phyloP scores from a whole-genome alignment of 2,888 invertebrate species.

The Drosophila robusta region DNA sequence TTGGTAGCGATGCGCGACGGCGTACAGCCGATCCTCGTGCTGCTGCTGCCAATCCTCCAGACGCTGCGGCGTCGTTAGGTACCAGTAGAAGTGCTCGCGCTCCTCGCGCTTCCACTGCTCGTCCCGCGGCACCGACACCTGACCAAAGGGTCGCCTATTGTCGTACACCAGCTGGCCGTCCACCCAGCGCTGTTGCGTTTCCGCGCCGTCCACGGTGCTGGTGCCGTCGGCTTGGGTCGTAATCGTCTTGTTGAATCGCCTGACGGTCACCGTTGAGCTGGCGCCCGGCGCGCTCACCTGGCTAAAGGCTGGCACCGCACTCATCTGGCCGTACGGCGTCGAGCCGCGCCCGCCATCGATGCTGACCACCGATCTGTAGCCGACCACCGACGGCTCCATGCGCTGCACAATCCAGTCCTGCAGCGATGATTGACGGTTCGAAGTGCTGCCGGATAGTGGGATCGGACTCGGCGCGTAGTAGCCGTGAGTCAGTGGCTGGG shows the following conservation, averaged over 20 bases:
- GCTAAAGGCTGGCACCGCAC: constrained; percentile 31
- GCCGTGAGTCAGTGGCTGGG: constrained; percentile 38
- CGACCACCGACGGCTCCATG: constrained; percentile 79
- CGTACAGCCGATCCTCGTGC: constrained; percentile 82
- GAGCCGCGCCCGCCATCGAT: constrained; percentile 46
- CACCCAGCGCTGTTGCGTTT: constrained; percentile 81
- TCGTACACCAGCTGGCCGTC: constrained; percentile 82
- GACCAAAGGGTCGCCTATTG: constrained; percentile 79
- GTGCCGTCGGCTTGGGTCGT: constrained; percentile 78
- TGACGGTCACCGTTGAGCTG: constrained; percentile 72
- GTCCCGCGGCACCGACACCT: constrained; percentile 70
- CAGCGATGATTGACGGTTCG: constrained; percentile 67
- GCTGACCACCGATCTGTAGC: constrained; percentile 80
- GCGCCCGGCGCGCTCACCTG: constrained; percentile 47
- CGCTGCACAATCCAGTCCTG: constrained; percentile 77
- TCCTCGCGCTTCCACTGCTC: constrained; percentile 84
- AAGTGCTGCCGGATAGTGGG: too few species aligned
- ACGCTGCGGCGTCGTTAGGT: constrained; percentile 70
- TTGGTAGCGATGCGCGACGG: constrained; percentile 76
- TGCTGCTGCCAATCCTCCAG: constrained; percentile 82
- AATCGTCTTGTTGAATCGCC: constrained; percentile 77
- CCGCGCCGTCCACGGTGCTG: constrained; percentile 76
- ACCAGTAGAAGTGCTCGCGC: constrained; percentile 83
- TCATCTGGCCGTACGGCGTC: constrained; percentile 26
- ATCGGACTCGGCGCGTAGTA: constrained; percentile 21